Base-by-base conservation (phyloP, 2,797 vertebrate genomes). In the Trichosurus vulpecula region DNA sequence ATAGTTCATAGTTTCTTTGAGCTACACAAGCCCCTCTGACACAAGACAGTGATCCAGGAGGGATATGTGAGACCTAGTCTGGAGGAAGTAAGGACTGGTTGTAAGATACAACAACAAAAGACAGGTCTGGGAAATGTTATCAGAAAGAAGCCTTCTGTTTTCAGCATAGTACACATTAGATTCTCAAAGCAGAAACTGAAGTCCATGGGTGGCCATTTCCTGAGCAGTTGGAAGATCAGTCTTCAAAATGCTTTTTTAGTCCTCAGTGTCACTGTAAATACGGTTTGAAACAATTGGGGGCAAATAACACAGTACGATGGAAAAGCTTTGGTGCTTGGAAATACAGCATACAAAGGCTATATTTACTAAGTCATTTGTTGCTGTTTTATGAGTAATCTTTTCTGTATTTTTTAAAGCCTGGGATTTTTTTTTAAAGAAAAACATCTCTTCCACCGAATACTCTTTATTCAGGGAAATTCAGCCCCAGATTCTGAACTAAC, bases 381-480 rank as follows among this genome's bases (percentile, higher is more conserved):
- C 56, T 52, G n/a, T 90, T 12, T 87, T 87, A 30, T 11, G 6
- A 29, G 56, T 91, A 57, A 74, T 92, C n/a, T 14, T 1, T 12
- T 9, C 30, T 58, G 47, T 89, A 92, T 29, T 74, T 66, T 93
- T 58, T 51, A 87, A 25, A 52, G 47, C 6, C 61, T 6, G 66
- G 90, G 29, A 87, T 13, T 61, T 61, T 51, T 92, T 96, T 92
- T 95, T 47, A 54, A 56, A 41, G 47, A 56, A 35, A 14, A 27
- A 61, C 52, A 27, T 87, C 30, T 22, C 56, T 54, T 81, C 54
- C 6, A 58, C 47, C 0, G 29, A 0, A 29, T 93, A 19, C 5
- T 31, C 16, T 93, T 94, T 81, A 25, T 57, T 91, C 31, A 10
- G 19, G 58, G 41, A 92, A 94, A 54, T 91, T 94, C n/a, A 52